phyloP scores from a whole-genome alignment of 2,797 vertebrate species.

The Pelochelys cantorii region DNA sequence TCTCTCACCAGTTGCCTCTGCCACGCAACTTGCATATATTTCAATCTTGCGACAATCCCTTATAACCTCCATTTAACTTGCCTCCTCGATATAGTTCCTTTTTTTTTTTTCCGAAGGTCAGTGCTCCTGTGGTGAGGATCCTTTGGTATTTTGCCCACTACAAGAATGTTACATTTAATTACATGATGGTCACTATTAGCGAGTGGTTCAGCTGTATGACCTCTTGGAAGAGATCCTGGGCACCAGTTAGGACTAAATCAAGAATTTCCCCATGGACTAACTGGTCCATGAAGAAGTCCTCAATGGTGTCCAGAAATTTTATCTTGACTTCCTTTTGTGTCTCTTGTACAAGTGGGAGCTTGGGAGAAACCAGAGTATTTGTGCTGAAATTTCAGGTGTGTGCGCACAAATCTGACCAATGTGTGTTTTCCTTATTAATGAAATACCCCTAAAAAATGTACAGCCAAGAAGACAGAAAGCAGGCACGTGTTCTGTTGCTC shows the following conservation, averaged over 20 bases:
- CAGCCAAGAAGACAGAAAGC: not conserved
- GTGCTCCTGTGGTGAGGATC: not conserved
- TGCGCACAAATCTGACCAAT: not conserved
- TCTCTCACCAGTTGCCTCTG: too few relatives aligned
- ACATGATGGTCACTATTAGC: not conserved
- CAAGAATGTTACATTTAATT: not conserved
- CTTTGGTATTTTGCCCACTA: not conserved
- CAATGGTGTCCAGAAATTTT: not conserved
- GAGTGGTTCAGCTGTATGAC: not conserved
- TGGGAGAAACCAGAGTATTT: not conserved
- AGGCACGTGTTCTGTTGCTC: not conserved
- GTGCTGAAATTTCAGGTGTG: not conserved
- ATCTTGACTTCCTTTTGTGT: not conserved
- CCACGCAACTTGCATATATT: not conserved
- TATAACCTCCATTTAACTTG: not conserved
- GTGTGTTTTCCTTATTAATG: slow-evolving; percentile 43
- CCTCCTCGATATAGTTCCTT: not conserved
- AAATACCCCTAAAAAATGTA: slow-evolving; percentile 31
- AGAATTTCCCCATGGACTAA: not conserved
- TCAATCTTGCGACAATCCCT: not conserved
- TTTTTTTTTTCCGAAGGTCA: not conserved
- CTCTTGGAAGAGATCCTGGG: not conserved
- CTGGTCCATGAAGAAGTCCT: not conserved
- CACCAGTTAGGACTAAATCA: not conserved
- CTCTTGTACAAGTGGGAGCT: not conserved